Percentiles rank a stretch among this genome's conserved stretches.
Conservation (phyloP, 2,113 vertebrate genomes). For the Siphamia tubifer region DNA sequence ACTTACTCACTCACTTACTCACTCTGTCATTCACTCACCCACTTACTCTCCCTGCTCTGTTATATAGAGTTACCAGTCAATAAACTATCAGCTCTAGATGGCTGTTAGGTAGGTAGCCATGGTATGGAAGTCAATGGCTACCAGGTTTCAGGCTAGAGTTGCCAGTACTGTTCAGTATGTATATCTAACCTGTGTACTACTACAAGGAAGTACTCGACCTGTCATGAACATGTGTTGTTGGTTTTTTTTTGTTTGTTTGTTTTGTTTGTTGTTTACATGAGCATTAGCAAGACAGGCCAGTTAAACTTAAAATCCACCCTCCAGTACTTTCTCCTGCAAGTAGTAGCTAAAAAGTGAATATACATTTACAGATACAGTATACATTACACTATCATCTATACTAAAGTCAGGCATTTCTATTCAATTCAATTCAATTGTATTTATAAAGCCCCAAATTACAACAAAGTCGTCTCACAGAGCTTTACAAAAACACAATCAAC, state of each 20-base stretch:
- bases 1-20: slow-evolving; percentile 79
- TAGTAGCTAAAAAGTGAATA: too few relatives aligned
- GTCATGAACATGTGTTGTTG: neutral
- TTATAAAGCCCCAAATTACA: too few relatives aligned
- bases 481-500: too few relatives aligned
- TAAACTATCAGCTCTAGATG: slow-evolving; percentile 49
- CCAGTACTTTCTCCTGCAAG: neutral
- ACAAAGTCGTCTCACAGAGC: too few relatives aligned
- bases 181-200: neutral
- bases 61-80: slow-evolving; percentile 68
- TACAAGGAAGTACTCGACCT: neutral
- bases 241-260: too few relatives aligned
- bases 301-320: slow-evolving; percentile 21
- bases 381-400: too few relatives aligned
- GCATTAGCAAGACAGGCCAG: neutral
- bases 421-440: too few relatives aligned
- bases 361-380: too few relatives aligned
- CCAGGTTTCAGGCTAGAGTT: slow-evolving; percentile 37
- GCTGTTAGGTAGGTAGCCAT: slow-evolving; percentile 46
- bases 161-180: neutral
- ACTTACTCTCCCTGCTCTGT: slow-evolving; percentile 68
- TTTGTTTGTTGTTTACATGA: neutral
- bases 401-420: too few relatives aligned
- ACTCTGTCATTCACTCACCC: slow-evolving; percentile 80
- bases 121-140: slow-evolving; percentile 48